A percentile compares a stretch with the other conserved stretches of the same genome.
Conservation (phyloP, 2,113 vertebrate genomes). For the Cheirogaleus medius region DNA sequence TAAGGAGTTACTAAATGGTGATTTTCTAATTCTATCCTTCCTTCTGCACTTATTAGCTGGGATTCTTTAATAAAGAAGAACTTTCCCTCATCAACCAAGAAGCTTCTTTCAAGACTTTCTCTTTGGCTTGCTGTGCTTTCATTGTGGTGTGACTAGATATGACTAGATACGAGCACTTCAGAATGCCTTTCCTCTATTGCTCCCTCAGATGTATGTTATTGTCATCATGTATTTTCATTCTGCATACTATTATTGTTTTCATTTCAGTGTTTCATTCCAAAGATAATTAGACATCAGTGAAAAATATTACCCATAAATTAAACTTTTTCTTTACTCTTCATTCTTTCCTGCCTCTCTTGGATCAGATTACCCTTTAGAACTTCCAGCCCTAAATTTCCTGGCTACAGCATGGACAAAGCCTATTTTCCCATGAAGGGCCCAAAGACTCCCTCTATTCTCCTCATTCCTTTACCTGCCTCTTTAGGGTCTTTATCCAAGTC, state of each 20-base stretch:
- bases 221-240: neutral
- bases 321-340: neutral
- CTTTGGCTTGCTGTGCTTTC: neutral
- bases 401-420: neutral
- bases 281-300: neutral
- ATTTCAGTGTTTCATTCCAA: neutral
- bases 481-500: neutral
- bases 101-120: neutral
- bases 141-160: neutral
- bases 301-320: neutral
- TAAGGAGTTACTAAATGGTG: neutral
- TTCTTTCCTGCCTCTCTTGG: neutral
- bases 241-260: neutral
- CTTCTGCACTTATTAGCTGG: neutral
- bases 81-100: neutral
- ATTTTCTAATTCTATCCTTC: neutral
- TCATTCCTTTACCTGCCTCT: neutral
- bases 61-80: neutral
- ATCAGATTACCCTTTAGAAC: neutral
- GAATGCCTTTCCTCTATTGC: neutral
- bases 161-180: neutral
- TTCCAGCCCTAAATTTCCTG: neutral
- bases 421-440: neutral
- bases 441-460: neutral
- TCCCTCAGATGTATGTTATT: neutral